A percentile compares a stretch with the other conserved stretches of the same genome.
These are phyloP conservation scores for Vidua macroura DNA, from an alignment of 2,113 vertebrate species.

Conservation along the genomic window DNA sequence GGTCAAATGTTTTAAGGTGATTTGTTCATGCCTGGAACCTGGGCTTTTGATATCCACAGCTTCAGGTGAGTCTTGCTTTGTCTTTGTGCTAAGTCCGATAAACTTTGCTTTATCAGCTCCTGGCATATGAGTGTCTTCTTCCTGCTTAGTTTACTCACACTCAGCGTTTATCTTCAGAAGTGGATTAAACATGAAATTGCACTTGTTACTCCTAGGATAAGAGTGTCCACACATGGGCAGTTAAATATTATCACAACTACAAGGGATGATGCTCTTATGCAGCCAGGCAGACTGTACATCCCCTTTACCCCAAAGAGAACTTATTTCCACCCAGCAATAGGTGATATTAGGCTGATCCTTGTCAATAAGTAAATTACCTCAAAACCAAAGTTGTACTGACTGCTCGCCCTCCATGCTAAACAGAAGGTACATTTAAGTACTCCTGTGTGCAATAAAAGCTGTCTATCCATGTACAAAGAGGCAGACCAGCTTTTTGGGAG, in stretches of 20 bases:
- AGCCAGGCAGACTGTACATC: not conserved
- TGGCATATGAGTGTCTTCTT: not conserved
- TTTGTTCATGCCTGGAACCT: not conserved
- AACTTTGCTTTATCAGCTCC: not conserved
- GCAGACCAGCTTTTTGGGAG: not conserved
- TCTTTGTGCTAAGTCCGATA: not conserved
- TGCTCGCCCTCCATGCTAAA: fast-evolving
- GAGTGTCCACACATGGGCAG: not conserved
- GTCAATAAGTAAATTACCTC: not conserved
- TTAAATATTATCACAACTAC: not conserved
- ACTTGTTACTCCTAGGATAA: not conserved
- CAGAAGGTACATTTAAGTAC: not conserved
- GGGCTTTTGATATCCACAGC: not conserved
- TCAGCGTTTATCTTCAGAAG: not conserved
- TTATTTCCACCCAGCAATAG: not conserved
- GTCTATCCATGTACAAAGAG: not conserved
- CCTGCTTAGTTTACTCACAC: not conserved
- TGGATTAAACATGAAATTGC: not conserved
- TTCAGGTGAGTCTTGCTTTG: not conserved
- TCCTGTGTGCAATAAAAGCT: not conserved
- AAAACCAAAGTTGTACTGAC: not conserved
- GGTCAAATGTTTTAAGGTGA: not conserved
- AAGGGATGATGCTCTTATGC: not conserved
- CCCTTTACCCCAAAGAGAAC: not conserved
- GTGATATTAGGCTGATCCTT: not conserved